Conservation (phyloP, 2,797 vertebrate genomes). For the Rhinichthys osculus region DNA sequence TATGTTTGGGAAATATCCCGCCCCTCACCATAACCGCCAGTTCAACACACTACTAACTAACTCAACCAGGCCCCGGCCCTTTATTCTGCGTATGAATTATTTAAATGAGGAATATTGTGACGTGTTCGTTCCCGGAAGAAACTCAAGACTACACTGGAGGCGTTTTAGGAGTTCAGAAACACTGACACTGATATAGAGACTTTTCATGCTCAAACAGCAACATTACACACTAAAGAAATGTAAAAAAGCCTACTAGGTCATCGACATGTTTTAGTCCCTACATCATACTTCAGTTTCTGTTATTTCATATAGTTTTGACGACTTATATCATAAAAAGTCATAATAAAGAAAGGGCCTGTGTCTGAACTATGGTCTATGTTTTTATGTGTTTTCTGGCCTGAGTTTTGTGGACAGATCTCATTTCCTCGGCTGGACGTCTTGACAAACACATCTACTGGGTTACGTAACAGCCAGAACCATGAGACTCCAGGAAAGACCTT, state of each 20-base stretch:
- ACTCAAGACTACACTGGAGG: neutral
- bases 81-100: neutral
- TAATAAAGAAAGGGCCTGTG: slow-evolving; percentile 1
- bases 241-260: neutral
- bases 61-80: neutral
- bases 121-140: neutral
- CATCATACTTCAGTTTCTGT: neutral
- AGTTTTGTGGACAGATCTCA: slow-evolving; percentile 37
- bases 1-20: neutral
- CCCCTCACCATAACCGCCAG: fast-evolving
- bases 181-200: neutral
- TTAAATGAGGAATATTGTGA: neutral
- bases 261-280: neutral
- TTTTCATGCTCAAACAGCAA: neutral
- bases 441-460: slow-evolving; percentile 1
- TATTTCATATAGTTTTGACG: slow-evolving; percentile 5
- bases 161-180: neutral
- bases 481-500: slow-evolving; percentile 19
- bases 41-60: neutral
- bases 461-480: slow-evolving; percentile 33
- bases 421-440: slow-evolving; percentile 20
- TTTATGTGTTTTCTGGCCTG: slow-evolving; percentile 30
- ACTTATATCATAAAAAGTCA: neutral
- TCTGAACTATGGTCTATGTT: neutral
- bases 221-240: neutral